phyloP scores from a whole-genome alignment of 1,140 invertebrate genomes.

The Lethocerus indicus region DNA sequence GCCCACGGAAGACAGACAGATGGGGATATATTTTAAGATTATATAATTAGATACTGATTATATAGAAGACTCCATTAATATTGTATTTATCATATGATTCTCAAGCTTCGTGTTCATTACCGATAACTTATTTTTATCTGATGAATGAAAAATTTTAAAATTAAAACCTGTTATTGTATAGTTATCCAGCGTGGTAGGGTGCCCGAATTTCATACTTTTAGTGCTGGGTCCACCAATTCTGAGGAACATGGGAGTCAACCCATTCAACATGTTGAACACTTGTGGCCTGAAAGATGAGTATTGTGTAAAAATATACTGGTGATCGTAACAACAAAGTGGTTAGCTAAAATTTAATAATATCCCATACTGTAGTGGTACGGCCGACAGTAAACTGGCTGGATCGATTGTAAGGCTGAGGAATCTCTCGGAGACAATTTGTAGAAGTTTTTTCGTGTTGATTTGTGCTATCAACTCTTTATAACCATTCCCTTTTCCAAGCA shows the following conservation, averaged over 20 bases:
- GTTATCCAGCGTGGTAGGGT: neutral
- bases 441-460: slow-evolving; percentile 9
- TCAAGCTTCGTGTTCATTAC: neutral
- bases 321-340: too few species aligned
- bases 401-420: slow-evolving; percentile 9
- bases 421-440: slow-evolving; percentile 7
- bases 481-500: too few species aligned
- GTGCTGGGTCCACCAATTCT: slow-evolving; percentile 30
- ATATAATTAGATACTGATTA: too few species aligned
- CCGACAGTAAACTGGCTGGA: too few species aligned
- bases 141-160: neutral
- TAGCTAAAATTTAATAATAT: too few species aligned
- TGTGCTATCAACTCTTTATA: slow-evolving; percentile 2
- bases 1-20: too few species aligned
- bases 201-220: slow-evolving; percentile 4
- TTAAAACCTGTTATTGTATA: slow-evolving; percentile 8
- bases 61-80: too few species aligned
- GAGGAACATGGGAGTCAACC: slow-evolving; percentile 38
- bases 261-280: slow-evolving; percentile 30
- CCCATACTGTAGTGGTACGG: too few species aligned
- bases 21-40: too few species aligned
- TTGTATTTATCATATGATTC: neutral
- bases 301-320: too few species aligned
- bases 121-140: neutral
- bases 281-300: neutral